These are phyloP conservation scores for Halichoerus grypus DNA, from an alignment of 2,113 vertebrate species.

Conservation along the genomic window DNA sequence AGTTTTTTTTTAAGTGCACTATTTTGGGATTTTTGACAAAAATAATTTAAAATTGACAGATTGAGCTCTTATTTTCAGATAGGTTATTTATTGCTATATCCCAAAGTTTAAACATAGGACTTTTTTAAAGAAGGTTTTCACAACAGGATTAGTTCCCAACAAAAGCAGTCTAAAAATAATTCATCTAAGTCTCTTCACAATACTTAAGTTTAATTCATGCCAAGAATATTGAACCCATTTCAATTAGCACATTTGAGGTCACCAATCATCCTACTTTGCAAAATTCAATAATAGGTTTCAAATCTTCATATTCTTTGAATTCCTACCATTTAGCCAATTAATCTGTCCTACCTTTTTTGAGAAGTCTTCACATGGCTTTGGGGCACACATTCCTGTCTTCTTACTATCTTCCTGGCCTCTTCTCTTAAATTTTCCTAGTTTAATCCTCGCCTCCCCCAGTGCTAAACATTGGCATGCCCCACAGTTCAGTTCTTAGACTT, in stretches of 20 bases:
- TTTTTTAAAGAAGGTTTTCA: neutral
- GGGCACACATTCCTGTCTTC: neutral
- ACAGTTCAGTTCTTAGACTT: neutral
- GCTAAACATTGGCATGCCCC: neutral
- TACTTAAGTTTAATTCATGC: neutral
- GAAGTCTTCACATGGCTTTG: neutral
- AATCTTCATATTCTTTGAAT: constrained; percentile 27
- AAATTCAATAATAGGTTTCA: neutral
- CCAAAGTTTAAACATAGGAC: neutral
- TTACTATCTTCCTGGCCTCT: neutral
- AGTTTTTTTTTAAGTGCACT: neutral
- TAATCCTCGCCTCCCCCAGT: neutral
- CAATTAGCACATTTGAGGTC: neutral
- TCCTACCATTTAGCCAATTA: neutral
- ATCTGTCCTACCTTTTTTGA: neutral
- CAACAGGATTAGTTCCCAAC: neutral
- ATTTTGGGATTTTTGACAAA: neutral
- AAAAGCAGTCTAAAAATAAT: neutral
- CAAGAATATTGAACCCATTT: neutral
- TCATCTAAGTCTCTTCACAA: neutral
- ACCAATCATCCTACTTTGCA: neutral
- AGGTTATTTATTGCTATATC: neutral
- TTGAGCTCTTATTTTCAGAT: neutral
- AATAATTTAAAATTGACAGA: neutral
- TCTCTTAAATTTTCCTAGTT: neutral